phyloP scores from a whole-genome alignment of 2,113 vertebrate species.

The Podarcis muralis region DNA sequence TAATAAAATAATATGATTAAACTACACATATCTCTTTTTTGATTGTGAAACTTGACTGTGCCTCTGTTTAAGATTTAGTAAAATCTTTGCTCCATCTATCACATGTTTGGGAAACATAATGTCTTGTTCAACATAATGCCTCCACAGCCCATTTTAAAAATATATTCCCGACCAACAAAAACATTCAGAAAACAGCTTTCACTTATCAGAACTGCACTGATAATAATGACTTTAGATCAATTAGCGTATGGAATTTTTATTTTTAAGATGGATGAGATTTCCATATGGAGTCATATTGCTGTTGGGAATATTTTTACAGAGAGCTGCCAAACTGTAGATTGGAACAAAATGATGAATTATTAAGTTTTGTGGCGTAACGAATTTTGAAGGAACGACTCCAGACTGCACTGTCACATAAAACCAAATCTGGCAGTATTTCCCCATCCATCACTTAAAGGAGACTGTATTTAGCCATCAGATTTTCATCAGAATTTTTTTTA shows the following conservation, averaged over 20 bases:
- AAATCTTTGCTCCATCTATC: not conserved
- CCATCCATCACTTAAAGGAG: conserved; percentile 20
- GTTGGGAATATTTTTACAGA: conserved; percentile 7
- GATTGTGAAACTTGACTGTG: not conserved
- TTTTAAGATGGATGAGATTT: not conserved
- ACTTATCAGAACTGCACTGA: not conserved
- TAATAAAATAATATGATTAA: not conserved
- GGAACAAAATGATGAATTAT: conserved; percentile 45
- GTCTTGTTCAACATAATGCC: not conserved
- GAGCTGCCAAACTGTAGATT: not conserved
- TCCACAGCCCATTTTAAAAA: not conserved
- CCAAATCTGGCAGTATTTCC: not conserved
- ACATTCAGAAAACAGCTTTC: not conserved
- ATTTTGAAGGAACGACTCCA: conserved; percentile 21
- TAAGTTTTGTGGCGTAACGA: not conserved
- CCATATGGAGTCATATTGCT: rapidly evolving
- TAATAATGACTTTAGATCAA: not conserved
- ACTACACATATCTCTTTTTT: not conserved
- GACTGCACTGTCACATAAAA: not conserved
- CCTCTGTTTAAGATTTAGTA: not conserved
- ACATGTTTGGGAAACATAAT: not conserved
- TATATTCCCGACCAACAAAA: not conserved
- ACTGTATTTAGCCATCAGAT: not conserved
- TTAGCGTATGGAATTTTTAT: not conserved
- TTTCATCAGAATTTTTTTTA: conserved; percentile 1